Base-by-base conservation (phyloP, 2,113 vertebrate genomes). In the Seriola aureovittata region DNA sequence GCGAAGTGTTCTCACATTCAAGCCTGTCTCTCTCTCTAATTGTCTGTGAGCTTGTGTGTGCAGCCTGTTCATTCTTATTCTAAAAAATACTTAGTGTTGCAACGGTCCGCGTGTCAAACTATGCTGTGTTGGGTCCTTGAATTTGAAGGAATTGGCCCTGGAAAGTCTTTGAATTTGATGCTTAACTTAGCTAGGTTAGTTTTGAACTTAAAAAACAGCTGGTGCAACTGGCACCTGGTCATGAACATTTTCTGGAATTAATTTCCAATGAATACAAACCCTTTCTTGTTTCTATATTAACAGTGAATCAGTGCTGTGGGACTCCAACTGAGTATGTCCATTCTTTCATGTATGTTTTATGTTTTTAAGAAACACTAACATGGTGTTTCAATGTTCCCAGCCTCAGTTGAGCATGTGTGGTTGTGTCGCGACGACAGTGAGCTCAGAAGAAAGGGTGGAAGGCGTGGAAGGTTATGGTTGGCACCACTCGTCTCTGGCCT, bases 401-500 rank as follows among this genome's bases (percentile, higher is more conserved):
- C 21, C 9, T 63, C 29, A 46, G 14, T 6, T 75, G 36, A 66
- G 65, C 0, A 14, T 42, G 68, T 82, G 54, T 55, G 40, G 42
- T 25, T 48, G 66, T 67, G 77, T 67, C 19, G 34, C 65, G 75
- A 80, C 58, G 75, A 78, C 82, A 74, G 17, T 54, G 68, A 80
- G 76, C 69, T 74, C 40, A 66, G 72, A 32, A 52, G 57, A 77
- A 23, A 17, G 62, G 46, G 65, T 10, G 9, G 55, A 80, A 74
- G 76, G 71, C 23, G 75, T 78, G 73, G 59, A 65, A 50, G 70
- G 88, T 88, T 81, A 78, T 44, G 66, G 88, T 85, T 92, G 86
- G 90, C 88, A 84, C 82, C 76, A 46, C 73, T 78, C 62, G 78
- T 74, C 78, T 89, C 55, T 83, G 81, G 86, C 88, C 91, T 42